Percentiles rank a stretch among this genome's conserved stretches.
Evolutionary conservation across 2,113 vertebrate species (phyloP).

Genomic region (Alces alces): DNA sequence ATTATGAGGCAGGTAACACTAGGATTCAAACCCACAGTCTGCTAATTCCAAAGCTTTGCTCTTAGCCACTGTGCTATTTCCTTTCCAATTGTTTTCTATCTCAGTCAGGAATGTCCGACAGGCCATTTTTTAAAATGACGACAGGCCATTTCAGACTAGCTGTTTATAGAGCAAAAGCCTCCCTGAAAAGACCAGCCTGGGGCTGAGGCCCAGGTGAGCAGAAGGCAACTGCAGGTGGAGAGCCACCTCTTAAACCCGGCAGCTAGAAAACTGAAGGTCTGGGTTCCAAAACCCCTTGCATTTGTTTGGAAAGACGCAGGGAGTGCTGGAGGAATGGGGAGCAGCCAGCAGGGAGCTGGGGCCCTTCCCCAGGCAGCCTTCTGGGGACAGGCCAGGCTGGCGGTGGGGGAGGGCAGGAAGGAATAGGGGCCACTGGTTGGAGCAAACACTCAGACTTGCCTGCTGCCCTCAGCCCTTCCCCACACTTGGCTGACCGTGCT

Average conservation of each 20-base stretch:
- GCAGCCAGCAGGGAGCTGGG: neutral
- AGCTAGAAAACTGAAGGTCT: neutral
- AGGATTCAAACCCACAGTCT: neutral
- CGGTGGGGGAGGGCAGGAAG: neutral
- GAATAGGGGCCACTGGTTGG: neutral
- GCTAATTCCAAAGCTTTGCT: neutral
- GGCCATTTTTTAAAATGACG: neutral
- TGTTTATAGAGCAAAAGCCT: neutral
- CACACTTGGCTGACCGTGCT: neutral
- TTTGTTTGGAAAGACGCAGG: neutral
- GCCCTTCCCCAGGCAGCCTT: neutral
- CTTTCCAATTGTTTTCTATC: neutral
- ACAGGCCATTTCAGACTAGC: neutral
- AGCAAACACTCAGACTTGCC: neutral
- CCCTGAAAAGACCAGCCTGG: neutral
- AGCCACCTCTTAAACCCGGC: rapidly evolving
- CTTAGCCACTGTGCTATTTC: neutral
- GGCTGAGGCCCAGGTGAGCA: neutral
- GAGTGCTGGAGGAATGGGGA: neutral
- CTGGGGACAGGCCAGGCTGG: neutral
- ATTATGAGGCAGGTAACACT: neutral
- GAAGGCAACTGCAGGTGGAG: neutral
- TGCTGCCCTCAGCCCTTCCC: neutral
- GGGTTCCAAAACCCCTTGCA: neutral
- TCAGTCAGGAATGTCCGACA: neutral